These are phyloP conservation scores for Bombylius discolor DNA, from an alignment of 2,888 invertebrate genomes.

Conservation along the genomic window DNA sequence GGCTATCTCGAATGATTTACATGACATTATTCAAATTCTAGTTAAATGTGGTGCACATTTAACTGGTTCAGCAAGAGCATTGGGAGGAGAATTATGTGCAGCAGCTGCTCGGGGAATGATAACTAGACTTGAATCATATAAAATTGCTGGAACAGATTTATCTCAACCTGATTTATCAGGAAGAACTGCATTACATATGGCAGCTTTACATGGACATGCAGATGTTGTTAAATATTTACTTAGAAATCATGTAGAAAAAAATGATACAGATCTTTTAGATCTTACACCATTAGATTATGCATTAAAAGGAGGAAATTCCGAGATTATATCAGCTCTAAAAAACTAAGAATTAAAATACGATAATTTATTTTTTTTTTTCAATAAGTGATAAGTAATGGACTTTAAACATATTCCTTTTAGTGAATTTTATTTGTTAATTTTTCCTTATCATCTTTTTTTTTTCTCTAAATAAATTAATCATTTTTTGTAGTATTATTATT, in stretches of 20 bases:
- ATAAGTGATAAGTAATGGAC: too few relatives aligned
- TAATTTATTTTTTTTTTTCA: not conserved
- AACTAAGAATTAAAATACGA: not conserved
- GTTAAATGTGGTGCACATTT: constrained; percentile 65
- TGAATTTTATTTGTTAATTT: too few relatives aligned
- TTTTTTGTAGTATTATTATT: too few relatives aligned
- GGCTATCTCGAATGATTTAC: constrained; percentile 51
- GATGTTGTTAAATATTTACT: constrained; percentile 42
- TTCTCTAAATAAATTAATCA: too few relatives aligned
- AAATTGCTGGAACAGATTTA: constrained; percentile 55
- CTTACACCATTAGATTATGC: constrained; percentile 46
- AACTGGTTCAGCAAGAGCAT: constrained; percentile 41
- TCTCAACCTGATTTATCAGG: constrained; percentile 47
- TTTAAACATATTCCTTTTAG: too few relatives aligned
- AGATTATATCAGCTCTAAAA: not conserved
- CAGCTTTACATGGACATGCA: constrained; percentile 44
- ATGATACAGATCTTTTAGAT: constrained; percentile 41
- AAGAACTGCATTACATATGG: constrained; percentile 57
- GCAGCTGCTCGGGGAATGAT: constrained; percentile 50
- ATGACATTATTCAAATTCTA: constrained; percentile 51
- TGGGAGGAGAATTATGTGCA: constrained; percentile 54
- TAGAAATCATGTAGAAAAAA: constrained; percentile 34
- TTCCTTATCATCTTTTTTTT: too few relatives aligned
- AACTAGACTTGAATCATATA: constrained; percentile 45
- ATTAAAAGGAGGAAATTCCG: constrained; percentile 10